Percentiles rank a stretch among this genome's conserved stretches.
Conservation (phyloP, 2,888 invertebrate genomes). For the Octodonta nipae region DNA sequence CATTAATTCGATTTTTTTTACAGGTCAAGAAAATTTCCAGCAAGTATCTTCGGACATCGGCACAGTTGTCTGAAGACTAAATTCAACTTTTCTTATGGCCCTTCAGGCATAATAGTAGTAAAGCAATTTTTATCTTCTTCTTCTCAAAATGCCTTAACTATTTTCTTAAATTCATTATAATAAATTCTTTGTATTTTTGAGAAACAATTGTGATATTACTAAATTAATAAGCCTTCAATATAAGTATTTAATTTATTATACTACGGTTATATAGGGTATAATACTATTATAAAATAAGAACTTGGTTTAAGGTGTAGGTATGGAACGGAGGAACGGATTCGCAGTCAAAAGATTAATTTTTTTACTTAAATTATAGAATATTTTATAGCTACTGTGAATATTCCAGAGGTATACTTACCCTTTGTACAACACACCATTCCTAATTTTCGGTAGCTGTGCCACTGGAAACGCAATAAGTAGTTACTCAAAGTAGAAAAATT, state of each 20-base stretch:
- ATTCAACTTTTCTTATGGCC: constrained; percentile 15
- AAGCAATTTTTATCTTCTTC: no score
- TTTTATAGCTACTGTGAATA: no score
- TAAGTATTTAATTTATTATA: constrained; percentile 7
- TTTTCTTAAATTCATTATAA: not conserved
- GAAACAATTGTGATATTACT: constrained; percentile 20
- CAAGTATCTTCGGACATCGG: constrained; percentile 46
- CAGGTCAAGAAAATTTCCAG: constrained; percentile 56
- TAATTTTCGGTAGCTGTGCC: no score
- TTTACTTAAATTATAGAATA: no score
- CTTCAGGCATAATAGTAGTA: constrained; percentile 15
- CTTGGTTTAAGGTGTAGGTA: no score
- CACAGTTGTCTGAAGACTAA: constrained; percentile 40
- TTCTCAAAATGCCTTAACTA: constrained; percentile 23
- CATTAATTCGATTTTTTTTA: constrained; percentile 16
- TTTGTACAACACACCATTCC: not conserved
- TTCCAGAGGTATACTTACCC: no score
- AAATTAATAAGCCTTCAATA: constrained; percentile 12
- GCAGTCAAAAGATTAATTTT: no score
- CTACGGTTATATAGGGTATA: not conserved
- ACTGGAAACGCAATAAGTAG: no score
- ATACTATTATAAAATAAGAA: not conserved
- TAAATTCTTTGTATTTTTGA: constrained; percentile 7
- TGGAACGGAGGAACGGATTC: no score
- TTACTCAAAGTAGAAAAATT: no score